Base-by-base conservation (phyloP, 2,113 vertebrate genomes). In the Galeopterus variegatus region DNA sequence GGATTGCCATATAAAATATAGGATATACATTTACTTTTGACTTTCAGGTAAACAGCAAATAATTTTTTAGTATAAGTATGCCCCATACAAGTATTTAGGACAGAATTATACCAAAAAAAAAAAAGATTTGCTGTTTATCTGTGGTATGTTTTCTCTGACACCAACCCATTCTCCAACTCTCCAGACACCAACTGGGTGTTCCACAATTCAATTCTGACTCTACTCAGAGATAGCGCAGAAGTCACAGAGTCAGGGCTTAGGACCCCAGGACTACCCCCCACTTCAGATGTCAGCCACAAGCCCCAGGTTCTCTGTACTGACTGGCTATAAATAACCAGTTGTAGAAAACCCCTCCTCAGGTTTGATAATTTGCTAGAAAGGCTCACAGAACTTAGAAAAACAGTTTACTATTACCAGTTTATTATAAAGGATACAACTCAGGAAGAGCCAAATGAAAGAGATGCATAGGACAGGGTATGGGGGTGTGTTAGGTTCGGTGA, bases 11-110 rank as follows among this genome's bases (percentile, higher is more conserved):
- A 75, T 69, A 70, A 85, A 72, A 52, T 54, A 15, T 1, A 90
- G n/a, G 26, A 73, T n/a, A 87, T 23, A 10, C 5, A 80, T 13
- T 54, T 75, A 85, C 50, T 60, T 72, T 93, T 82, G n/a, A 82
- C 72, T 95, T 90, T 89, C 33, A 82, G 62, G 21, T 81, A 86
- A 93, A 33, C 15, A 50, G 58, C 5, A 79, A 52, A 79, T 81
- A 28, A 4, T 72, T 52, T 79, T 92, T 83, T 45, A 83, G 23
- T 31, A 45, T 50, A 83, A 52, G 13, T 91, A 88, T 76, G 52
- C 41, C 3, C 31, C 13, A 26, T 64, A 26, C 9, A 86, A 94
- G 41, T 87, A 72, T 33, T 33, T 69, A n/a, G 23, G 28, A 70
- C 67, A 87, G 52, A 88, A n/a, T 65, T 56, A 41, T 45, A 79